phyloP scores from a whole-genome alignment of 2,888 invertebrate species.

The Taphrorychus bicolor region DNA sequence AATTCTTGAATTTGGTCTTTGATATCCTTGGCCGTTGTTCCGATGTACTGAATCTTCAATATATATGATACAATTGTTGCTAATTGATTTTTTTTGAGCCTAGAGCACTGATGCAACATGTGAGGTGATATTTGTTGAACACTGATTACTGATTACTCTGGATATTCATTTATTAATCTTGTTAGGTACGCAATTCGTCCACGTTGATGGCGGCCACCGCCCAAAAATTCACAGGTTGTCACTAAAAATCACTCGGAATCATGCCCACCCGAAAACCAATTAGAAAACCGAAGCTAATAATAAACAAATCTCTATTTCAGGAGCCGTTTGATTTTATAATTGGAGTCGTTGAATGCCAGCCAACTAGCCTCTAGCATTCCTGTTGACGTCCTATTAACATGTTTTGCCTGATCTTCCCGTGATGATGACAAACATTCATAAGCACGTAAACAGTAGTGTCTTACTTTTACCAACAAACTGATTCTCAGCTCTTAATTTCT shows the following conservation, averaged over 20 bases:
- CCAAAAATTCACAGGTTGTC: conserved; percentile 10
- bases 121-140: too few relatives aligned
- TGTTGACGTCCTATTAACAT: neutral
- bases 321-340: conserved; percentile 16
- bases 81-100: too few relatives aligned
- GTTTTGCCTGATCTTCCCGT: neutral
- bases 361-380: conserved; percentile 9
- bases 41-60: too few relatives aligned
- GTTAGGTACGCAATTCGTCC: neutral
- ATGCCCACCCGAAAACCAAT: neutral
- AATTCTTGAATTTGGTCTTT: too few relatives aligned
- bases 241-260: neutral
- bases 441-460: too few relatives aligned
- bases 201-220: neutral
- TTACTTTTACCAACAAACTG: too few relatives aligned
- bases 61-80: too few relatives aligned
- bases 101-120: too few relatives aligned
- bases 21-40: too few relatives aligned
- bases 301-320: conserved; percentile 18
- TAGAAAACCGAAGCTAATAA: conserved; percentile 11
- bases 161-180: too few relatives aligned
- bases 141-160: too few relatives aligned
- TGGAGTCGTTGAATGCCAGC: conserved; percentile 19
- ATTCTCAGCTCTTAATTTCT: too few relatives aligned
- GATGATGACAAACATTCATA: neutral